Evolutionary conservation across 2,797 vertebrate genomes (phyloP).

Genomic region (Harpagifer antarcticus): DNA sequence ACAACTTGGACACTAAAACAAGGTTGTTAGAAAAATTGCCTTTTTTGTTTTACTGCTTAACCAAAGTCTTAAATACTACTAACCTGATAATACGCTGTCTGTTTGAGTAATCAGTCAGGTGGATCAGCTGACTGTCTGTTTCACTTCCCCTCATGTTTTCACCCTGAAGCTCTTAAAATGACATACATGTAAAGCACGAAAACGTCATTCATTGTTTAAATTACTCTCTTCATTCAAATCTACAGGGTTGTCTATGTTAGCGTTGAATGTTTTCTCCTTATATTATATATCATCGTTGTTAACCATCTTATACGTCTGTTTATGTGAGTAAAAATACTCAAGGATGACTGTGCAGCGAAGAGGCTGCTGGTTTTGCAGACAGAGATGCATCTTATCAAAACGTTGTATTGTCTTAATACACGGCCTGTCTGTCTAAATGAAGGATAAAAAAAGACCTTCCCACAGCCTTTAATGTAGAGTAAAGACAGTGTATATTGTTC

Average conservation of each 20-base stretch:
- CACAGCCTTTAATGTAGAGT: background rate
- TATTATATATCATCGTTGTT: background rate
- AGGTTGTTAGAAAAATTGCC: background rate
- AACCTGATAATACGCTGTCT: background rate
- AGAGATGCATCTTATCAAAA: background rate
- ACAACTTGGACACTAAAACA: too few species aligned
- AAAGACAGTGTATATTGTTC: background rate
- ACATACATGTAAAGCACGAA: background rate
- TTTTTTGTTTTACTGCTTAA: background rate
- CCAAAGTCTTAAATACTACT: too few species aligned
- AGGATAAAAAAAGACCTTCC: background rate
- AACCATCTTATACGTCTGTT: background rate
- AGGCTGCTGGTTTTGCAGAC: background rate
- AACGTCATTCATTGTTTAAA: too few species aligned
- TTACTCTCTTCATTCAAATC: background rate
- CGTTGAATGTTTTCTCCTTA: background rate
- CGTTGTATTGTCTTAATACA: background rate
- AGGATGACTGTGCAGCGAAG: background rate
- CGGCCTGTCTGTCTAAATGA: background rate
- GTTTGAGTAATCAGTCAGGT: background rate
- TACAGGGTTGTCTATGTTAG: background rate
- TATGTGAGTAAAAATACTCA: background rate
- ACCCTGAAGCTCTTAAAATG: background rate
- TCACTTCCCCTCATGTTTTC: slow-evolving; percentile 46
- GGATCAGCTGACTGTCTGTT: slow-evolving; percentile 18